phyloP scores from a whole-genome alignment of 2,888 invertebrate genomes.

The Luperina nickerlii region DNA sequence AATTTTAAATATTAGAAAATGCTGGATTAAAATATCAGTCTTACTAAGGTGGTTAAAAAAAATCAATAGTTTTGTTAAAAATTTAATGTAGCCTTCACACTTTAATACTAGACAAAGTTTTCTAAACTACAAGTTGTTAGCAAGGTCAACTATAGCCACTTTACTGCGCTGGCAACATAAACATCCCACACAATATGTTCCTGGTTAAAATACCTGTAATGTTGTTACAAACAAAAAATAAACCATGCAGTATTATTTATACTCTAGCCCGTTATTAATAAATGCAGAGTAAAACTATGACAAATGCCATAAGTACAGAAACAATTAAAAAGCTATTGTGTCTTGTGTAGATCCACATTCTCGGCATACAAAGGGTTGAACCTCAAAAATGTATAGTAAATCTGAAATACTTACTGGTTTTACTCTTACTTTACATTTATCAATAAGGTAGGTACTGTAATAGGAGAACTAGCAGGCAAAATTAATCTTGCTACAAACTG shows the following conservation, averaged over 20 bases:
- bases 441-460: background rate
- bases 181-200: background rate
- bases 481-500: background rate
- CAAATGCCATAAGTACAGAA: too few species aligned
- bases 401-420: background rate
- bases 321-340: too few species aligned
- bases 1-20: background rate
- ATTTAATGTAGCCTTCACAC: conserved; percentile 10
- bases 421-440: background rate
- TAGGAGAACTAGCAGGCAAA: background rate
- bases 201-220: background rate
- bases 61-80: conserved; percentile 18
- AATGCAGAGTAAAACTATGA: background rate
- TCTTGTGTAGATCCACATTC: too few species aligned
- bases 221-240: background rate
- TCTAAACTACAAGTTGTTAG: background rate
- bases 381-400: background rate
- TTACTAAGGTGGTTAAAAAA: too few species aligned
- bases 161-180: background rate
- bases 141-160: background rate
- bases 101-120: background rate
- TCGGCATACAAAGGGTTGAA: too few species aligned
- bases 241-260: background rate
- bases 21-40: background rate
- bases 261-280: background rate